Percentiles rank a stretch among this genome's conserved stretches.
Conservation (phyloP, 2,113 vertebrate species). For the Rhombomys opimus region DNA sequence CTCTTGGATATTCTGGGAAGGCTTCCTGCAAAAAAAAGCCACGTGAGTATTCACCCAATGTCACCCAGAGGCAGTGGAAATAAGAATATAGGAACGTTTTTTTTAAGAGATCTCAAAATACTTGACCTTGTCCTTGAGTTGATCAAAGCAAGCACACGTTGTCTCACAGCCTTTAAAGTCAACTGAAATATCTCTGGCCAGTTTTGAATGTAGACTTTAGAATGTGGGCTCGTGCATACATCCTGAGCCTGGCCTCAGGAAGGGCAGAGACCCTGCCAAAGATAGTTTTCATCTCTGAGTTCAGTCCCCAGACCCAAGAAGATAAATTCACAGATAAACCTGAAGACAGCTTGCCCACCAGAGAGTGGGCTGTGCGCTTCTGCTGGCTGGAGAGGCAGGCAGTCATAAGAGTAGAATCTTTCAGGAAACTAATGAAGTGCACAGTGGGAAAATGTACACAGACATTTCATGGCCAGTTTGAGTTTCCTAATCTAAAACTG, state of each 20-base stretch:
- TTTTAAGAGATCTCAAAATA: slow-evolving; percentile 45
- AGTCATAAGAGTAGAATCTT: no score
- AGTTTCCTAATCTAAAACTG: neutral
- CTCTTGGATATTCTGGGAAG: slow-evolving; percentile 38
- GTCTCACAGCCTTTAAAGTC: neutral
- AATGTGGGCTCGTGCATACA: fast-evolving
- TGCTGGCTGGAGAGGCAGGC: no score
- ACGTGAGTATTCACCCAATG: neutral
- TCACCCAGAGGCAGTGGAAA: neutral
- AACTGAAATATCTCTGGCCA: neutral
- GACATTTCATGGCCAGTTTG: fast-evolving
- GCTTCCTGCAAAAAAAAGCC: neutral
- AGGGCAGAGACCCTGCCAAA: neutral
- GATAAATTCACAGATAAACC: no score
- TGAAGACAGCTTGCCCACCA: neutral
- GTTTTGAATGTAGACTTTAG: neutral
- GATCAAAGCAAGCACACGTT: slow-evolving; percentile 1
- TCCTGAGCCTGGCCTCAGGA: neutral
- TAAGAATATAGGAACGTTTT: neutral
- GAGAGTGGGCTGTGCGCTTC: neutral
- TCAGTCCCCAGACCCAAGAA: neutral
- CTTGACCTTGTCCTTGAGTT: slow-evolving; percentile 49
- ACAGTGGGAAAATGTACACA: fast-evolving
- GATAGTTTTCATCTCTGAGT: no score
- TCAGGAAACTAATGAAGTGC: neutral